A percentile compares a stretch with the other conserved stretches of the same genome.
Conservation (phyloP, 1,140 invertebrate species). For the Elymnias hypermnestra region DNA sequence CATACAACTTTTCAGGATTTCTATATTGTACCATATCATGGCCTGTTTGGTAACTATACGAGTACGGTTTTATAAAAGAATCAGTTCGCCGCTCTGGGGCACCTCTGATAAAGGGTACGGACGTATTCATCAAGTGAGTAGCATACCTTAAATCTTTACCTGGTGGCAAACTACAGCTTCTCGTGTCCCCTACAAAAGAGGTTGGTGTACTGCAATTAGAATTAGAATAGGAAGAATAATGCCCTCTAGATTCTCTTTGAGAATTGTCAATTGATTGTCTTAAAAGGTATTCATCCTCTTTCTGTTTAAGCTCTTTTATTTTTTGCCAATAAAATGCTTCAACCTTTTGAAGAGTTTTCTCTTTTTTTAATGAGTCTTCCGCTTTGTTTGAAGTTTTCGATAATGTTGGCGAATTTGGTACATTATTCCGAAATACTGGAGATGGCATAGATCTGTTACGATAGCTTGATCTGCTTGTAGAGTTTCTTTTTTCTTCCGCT, state of each 20-base stretch:
- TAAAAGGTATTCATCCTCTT: conserved; percentile 73
- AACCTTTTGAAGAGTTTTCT: conserved; percentile 73
- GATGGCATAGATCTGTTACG: conserved; percentile 38
- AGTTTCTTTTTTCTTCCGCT: conserved; percentile 58
- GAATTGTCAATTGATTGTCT: conserved; percentile 45
- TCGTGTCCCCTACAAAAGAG: conserved; percentile 35
- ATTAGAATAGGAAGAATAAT: conserved; percentile 27
- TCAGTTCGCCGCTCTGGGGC: conserved; percentile 52
- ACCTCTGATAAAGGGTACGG: conserved; percentile 39
- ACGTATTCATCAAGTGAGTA: conserved; percentile 32
- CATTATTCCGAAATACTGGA: conserved; percentile 10
- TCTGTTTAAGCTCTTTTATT: conserved; percentile 76
- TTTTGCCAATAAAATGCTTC: conserved; percentile 79
- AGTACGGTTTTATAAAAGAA: conserved; percentile 42
- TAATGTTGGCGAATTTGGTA: conserved; percentile 6
- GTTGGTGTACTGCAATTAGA: conserved; percentile 47
- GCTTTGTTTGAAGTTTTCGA: conserved; percentile 20
- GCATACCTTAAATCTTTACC: conserved; percentile 33
- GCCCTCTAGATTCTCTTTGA: conserved; percentile 18
- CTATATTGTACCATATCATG: conserved; percentile 39
- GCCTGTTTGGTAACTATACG: conserved; percentile 23
- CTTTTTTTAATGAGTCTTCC: conserved; percentile 37
- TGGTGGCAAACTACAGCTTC: conserved; percentile 44
- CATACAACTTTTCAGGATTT: conserved; percentile 38
- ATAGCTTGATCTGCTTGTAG: conserved; percentile 34